phyloP scores from a whole-genome alignment of 2,888 invertebrate genomes.

The Pheosia gnoma region DNA sequence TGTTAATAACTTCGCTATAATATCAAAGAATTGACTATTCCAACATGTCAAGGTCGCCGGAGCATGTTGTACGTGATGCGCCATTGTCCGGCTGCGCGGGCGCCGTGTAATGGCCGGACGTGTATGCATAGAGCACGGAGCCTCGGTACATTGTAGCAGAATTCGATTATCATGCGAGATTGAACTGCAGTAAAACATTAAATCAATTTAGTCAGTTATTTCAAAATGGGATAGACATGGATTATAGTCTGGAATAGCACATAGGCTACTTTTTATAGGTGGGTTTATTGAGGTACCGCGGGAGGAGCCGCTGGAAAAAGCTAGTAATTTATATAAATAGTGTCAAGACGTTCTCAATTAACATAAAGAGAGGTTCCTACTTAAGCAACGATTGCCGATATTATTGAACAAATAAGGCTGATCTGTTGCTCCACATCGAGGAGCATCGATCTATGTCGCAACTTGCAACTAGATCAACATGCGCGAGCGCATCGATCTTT shows the following conservation, averaged over 20 bases:
- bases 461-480: not conserved
- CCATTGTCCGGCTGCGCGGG: constrained; percentile 5
- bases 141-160: not conserved
- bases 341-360: not conserved
- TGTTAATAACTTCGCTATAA: not conserved
- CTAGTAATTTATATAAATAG: not conserved
- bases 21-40: not conserved
- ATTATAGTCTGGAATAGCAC: no score
- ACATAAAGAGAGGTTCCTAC: not conserved
- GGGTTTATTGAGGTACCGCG: no score
- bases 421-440: not conserved
- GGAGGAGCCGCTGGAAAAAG: no score
- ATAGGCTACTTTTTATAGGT: no score
- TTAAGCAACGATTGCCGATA: not conserved
- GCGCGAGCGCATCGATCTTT: not conserved
- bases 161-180: no score
- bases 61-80: constrained; percentile 1
- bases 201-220: no score
- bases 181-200: no score
- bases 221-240: no score
- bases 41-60: constrained; percentile 2
- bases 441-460: not conserved
- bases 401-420: not conserved
- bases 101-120: constrained; percentile 6
- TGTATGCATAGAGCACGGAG: not conserved